Conservation (phyloP, 2,888 invertebrate genomes). For the Synanthedon tipuliformis region DNA sequence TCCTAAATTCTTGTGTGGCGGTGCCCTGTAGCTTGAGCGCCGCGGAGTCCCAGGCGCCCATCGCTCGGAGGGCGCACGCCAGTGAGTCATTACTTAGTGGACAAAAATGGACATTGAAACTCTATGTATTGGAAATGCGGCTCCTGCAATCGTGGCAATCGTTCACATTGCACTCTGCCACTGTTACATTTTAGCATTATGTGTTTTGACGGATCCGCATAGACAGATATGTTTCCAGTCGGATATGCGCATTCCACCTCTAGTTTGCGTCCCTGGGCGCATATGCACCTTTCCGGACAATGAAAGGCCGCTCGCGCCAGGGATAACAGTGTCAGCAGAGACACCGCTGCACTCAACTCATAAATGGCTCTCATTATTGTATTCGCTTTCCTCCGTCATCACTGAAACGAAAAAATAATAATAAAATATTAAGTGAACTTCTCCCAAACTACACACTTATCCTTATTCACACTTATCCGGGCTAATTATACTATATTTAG, state of each 20-base stretch:
- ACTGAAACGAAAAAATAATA: not conserved
- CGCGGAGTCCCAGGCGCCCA: conserved; percentile 69
- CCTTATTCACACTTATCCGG: too few species aligned
- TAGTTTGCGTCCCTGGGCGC: not conserved
- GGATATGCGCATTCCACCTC: not conserved
- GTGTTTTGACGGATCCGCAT: not conserved
- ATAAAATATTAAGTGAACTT: too few species aligned
- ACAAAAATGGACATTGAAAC: not conserved
- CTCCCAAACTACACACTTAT: too few species aligned
- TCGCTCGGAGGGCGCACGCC: not conserved
- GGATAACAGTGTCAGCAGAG: not conserved
- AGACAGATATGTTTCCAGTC: not conserved
- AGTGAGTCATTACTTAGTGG: conserved; percentile 1
- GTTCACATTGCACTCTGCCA: not conserved
- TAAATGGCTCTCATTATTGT: not conserved
- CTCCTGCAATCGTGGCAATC: not conserved
- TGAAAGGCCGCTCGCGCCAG: not conserved
- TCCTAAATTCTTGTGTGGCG: conserved; percentile 63
- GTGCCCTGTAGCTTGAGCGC: conserved; percentile 68
- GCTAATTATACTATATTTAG: too few species aligned
- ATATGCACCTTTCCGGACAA: not conserved
- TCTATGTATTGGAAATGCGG: not conserved
- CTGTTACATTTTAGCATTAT: conserved; percentile 2
- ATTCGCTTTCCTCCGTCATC: not conserved
- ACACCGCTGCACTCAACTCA: not conserved